Evolutionary conservation across 2,797 vertebrate species (phyloP), one percentile per base, ranked within the genome.

Genomic region (Oreochromis mossambicus): DNA sequence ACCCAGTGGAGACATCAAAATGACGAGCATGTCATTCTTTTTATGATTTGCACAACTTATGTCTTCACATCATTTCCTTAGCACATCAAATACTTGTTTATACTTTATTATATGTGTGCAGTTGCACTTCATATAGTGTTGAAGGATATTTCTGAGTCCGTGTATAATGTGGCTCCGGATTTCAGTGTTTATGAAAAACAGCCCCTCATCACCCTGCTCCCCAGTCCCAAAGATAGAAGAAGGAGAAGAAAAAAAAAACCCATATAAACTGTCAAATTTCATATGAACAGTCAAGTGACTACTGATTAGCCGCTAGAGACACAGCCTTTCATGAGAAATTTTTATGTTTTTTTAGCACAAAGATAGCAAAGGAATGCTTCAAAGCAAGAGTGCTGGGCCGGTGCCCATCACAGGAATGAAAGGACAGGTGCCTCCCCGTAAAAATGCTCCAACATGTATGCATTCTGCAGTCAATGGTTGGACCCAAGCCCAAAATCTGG

Each of bases 1-100:
- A 96, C 96, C 96, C 95, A 94, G 95, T 96, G 96, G 96, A 97
- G 91, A 93, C 86, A 88, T 90, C 91, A 87, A 88, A 88, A 78
- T 51, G 79, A 84, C 52, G 51, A 81, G 73, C 17, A n/a, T 70
- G 80, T 86, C 80, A 50, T 83, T 89, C 80, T 90, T 88, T 89
- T 86, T 77, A 84, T 77, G 83, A 85, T 91, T 90, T 88, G 81
- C 87, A 89, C 82, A 84, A 84, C 80, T 70, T 63, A 61, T 51
- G 70, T 75, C 70, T 50, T 90, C 84, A 90, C 89, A 86, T 85
- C 87, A 83, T 86, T 91, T 90, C 87, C 84, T 89, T 82, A 85
- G 82, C 87, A 90, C 90, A 80, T 84, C 68, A 63, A 91, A 84
- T 82, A 89, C 78, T 78, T 77, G 79, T 89, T 90, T 91, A 87